These are phyloP conservation scores for Ctena decussata DNA, from an alignment of 2,888 invertebrate genomes.

Conservation along the genomic window DNA sequence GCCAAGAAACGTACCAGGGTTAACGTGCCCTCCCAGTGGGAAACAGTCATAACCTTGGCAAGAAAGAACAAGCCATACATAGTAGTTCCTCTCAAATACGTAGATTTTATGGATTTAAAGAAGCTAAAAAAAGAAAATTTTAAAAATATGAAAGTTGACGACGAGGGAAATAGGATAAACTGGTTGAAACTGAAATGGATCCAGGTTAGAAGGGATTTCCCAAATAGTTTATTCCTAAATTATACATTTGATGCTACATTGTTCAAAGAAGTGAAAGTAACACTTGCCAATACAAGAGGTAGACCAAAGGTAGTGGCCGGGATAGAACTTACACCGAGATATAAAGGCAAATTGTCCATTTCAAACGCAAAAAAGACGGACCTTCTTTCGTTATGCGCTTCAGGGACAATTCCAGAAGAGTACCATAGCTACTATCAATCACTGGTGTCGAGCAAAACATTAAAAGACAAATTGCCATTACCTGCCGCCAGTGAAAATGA, in stretches of 20 bases:
- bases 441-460: too few relatives aligned
- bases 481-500: too few relatives aligned
- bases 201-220: background rate
- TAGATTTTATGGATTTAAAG: constrained; percentile 38
- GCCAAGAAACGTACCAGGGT: constrained; percentile 39
- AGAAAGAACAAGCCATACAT: constrained; percentile 45
- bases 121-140: background rate
- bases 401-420: background rate
- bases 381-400: background rate
- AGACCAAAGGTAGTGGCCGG: background rate
- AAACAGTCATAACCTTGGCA: constrained; percentile 24
- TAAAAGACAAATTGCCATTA: too few relatives aligned
- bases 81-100: constrained; percentile 43
- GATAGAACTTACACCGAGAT: background rate
- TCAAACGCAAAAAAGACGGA: background rate
- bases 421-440: background rate
- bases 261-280: background rate
- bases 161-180: constrained; percentile 15
- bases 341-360: background rate
- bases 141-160: constrained; percentile 29
- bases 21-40: constrained; percentile 48
- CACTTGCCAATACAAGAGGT: background rate
- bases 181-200: constrained; percentile 44
- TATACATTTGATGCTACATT: background rate
- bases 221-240: background rate